These are phyloP conservation scores for Rhingia rostrata DNA, from an alignment of 2,888 invertebrate genomes.

Conservation along the genomic window DNA sequence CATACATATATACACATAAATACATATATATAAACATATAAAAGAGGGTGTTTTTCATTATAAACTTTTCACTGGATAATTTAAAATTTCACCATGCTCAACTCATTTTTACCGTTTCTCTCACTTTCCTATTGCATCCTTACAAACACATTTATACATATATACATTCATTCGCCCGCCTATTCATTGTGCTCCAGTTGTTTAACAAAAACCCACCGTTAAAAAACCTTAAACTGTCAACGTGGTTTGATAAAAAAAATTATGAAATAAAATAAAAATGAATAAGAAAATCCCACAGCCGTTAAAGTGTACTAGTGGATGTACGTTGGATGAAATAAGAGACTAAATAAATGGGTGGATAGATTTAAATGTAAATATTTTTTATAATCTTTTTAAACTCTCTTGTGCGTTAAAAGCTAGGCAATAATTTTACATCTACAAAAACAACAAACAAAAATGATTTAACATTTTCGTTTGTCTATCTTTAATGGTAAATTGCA, in stretches of 20 bases:
- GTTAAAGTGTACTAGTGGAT: slow-evolving; percentile 29
- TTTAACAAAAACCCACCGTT: slow-evolving; percentile 14
- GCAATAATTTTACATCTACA: too few species aligned
- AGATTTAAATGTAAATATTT: slow-evolving; percentile 7
- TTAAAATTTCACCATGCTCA: slow-evolving; percentile 43
- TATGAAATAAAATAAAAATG: slow-evolving; percentile 18
- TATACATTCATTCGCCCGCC: neutral
- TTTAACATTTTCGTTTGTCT: too few species aligned
- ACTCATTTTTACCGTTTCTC: slow-evolving; percentile 47
- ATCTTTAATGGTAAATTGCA: too few species aligned
- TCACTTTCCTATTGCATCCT: slow-evolving; percentile 37
- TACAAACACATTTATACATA: slow-evolving; percentile 28
- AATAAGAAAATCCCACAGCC: slow-evolving; percentile 34
- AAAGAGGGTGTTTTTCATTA: slow-evolving; percentile 63
- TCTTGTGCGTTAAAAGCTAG: too few species aligned
- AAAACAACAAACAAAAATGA: too few species aligned
- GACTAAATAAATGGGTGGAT: slow-evolving; percentile 11
- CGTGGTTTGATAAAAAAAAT: slow-evolving; percentile 49
- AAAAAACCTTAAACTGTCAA: slow-evolving; percentile 60
- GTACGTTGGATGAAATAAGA: slow-evolving; percentile 27
- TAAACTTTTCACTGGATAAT: slow-evolving; percentile 55
- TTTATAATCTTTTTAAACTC: neutral
- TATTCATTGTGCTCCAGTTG: slow-evolving; percentile 56
- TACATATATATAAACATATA: neutral
- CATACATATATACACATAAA: neutral